phyloP scores from a whole-genome alignment of 2,797 vertebrate genomes.

The Chromobotia macracanthus region DNA sequence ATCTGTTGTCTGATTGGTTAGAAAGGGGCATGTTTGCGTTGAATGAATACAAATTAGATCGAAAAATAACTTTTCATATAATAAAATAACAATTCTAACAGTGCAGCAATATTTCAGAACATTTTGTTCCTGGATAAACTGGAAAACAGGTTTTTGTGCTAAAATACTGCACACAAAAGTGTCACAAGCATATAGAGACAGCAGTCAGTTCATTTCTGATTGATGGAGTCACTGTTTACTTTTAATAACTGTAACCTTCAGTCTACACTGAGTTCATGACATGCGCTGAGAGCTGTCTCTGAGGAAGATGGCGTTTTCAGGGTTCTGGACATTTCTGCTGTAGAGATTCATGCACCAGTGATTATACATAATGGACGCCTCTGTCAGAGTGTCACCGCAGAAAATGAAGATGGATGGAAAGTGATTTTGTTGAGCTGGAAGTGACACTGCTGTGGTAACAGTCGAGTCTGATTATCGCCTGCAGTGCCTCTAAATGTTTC shows the following conservation, averaged over 20 bases:
- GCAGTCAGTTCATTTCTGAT: constrained; percentile 39
- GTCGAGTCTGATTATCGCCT: constrained; percentile 66
- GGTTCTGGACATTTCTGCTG: constrained; percentile 76
- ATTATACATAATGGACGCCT: constrained; percentile 84
- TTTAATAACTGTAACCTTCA: constrained; percentile 69
- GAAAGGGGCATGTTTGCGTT: too few relatives aligned
- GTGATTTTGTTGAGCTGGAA: constrained; percentile 78
- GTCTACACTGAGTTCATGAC: constrained; percentile 55
- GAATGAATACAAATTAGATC: too few relatives aligned
- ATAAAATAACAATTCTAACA: too few relatives aligned
- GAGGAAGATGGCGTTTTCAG: constrained; percentile 52
- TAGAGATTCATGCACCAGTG: constrained; percentile 79
- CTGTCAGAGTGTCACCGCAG: constrained; percentile 75
- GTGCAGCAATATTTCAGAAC: too few relatives aligned
- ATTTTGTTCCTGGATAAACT: too few relatives aligned
- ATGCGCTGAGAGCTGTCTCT: constrained; percentile 37
- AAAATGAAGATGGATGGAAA: constrained; percentile 82
- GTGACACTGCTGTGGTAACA: constrained; percentile 71
- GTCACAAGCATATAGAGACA: too few relatives aligned
- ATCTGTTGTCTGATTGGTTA: too few relatives aligned
- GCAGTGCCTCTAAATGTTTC: constrained; percentile 50
- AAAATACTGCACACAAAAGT: too few relatives aligned
- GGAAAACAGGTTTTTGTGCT: too few relatives aligned
- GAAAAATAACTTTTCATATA: too few relatives aligned
- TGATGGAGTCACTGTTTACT: constrained; percentile 63